These are phyloP conservation scores for Trochalopteron elliotii DNA, from an alignment of 2,113 vertebrate species.

Conservation along the genomic window DNA sequence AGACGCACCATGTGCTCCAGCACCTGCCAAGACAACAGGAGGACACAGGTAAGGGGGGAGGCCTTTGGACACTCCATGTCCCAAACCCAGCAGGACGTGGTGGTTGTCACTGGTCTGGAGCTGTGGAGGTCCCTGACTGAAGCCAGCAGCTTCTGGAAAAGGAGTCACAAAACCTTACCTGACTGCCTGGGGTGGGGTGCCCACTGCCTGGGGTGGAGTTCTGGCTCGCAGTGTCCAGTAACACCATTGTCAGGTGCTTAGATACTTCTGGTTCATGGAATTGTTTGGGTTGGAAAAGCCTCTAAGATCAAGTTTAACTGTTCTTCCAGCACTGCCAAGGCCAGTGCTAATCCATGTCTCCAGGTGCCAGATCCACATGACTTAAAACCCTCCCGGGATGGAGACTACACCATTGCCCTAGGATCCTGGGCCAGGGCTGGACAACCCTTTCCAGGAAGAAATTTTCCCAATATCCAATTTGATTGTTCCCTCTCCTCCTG, in stretches of 20 bases:
- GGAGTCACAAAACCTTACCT: background rate
- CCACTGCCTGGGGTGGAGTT: background rate
- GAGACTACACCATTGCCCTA: background rate
- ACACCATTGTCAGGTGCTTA: background rate
- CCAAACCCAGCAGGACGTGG: background rate
- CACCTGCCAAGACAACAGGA: slow-evolving; percentile 68
- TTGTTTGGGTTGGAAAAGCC: background rate
- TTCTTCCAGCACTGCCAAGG: background rate
- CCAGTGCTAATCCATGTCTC: background rate
- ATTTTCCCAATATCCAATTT: background rate
- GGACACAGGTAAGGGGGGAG: background rate
- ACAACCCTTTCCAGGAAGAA: background rate
- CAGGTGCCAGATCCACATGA: background rate
- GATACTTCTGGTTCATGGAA: background rate
- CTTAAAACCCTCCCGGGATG: background rate
- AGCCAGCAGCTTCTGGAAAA: background rate
- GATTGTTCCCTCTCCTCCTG: fast-evolving
- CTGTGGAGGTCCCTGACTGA: background rate
- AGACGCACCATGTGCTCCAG: slow-evolving; percentile 80
- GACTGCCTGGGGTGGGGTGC: no score
- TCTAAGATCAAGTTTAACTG: background rate
- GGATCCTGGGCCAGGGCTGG: background rate
- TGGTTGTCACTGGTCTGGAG: background rate
- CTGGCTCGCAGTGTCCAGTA: fast-evolving
- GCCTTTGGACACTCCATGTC: fast-evolving